Conservation (phyloP, 2,888 invertebrate genomes). For the Saturnia pavonia region DNA sequence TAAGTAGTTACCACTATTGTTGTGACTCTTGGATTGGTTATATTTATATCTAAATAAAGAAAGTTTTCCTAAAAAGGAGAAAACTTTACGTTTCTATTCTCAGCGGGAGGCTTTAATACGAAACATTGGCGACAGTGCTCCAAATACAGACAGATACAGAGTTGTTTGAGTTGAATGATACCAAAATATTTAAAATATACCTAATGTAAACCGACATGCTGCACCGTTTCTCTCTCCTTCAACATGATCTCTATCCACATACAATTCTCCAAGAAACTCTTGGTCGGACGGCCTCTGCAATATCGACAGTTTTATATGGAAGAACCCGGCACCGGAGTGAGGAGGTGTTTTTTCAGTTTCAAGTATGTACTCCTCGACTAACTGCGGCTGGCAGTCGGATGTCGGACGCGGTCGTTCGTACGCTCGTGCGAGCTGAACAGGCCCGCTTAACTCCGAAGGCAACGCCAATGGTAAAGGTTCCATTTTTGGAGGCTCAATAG, state of each 20-base stretch:
- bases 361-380: constrained; percentile 93
- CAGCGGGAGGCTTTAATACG: too few species aligned
- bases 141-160: too few species aligned
- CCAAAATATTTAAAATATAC: constrained; percentile 39
- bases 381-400: constrained; percentile 88
- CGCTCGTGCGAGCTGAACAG: constrained; percentile 68
- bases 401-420: constrained; percentile 84
- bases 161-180: too few species aligned
- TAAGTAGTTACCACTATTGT: too few species aligned
- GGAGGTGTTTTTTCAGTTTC: constrained; percentile 90
- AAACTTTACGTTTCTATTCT: too few species aligned
- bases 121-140: too few species aligned
- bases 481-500: constrained; percentile 84
- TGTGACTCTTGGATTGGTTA: too few species aligned
- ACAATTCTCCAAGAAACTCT: constrained; percentile 94
- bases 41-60: too few species aligned
- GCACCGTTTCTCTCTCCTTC: constrained; percentile 90
- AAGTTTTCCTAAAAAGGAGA: too few species aligned
- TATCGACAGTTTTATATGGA: constrained; percentile 93
- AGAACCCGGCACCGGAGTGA: constrained; percentile 83
- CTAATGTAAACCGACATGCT: constrained; percentile 89
- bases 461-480: constrained; percentile 81
- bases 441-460: constrained; percentile 73
- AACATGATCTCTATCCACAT: constrained; percentile 92
- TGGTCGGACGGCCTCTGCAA: constrained; percentile 93